A percentile compares a stretch with the other conserved stretches of the same genome.
phyloP scores from a whole-genome alignment of 53 echinoderm and acorn worm species.

The Paracentrotus lividus region DNA sequence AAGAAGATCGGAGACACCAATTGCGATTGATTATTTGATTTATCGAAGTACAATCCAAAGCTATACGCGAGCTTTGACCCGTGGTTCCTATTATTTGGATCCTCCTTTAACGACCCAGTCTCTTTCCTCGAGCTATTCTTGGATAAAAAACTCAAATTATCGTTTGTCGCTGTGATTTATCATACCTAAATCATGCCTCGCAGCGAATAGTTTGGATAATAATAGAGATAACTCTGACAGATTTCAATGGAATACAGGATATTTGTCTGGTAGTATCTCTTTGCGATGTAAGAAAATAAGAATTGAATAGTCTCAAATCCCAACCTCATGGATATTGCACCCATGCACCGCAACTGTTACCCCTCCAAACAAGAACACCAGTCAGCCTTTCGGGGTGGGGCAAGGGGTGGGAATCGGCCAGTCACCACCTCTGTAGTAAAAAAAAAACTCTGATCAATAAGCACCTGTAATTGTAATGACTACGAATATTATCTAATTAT shows the following conservation, averaged over 20 bases:
- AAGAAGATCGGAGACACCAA: background rate
- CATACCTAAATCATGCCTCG: constrained; percentile 5
- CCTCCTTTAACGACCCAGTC: background rate
- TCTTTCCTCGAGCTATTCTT: background rate
- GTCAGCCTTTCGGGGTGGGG: no score
- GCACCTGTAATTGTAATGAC: no score
- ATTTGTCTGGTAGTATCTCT: background rate
- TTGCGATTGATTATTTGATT: constrained; percentile 32
- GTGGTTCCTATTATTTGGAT: background rate
- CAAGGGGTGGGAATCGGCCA: no score
- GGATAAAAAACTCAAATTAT: constrained; percentile 5
- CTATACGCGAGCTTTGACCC: background rate
- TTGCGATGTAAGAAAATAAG: background rate
- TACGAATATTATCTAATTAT: no score
- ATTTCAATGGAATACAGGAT: constrained; percentile 4
- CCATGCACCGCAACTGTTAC: no score
- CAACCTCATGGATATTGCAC: background rate
- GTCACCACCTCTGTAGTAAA: no score
- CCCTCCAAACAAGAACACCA: no score
- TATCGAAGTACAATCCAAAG: background rate
- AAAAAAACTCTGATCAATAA: no score
- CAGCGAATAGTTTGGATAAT: constrained; percentile 11
- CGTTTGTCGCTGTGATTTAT: constrained; percentile 1
- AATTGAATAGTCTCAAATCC: background rate
- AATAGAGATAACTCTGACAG: constrained; percentile 6